phyloP scores from a whole-genome alignment of 2,113 vertebrate genomes.

The Rhinichthys klamathensis region DNA sequence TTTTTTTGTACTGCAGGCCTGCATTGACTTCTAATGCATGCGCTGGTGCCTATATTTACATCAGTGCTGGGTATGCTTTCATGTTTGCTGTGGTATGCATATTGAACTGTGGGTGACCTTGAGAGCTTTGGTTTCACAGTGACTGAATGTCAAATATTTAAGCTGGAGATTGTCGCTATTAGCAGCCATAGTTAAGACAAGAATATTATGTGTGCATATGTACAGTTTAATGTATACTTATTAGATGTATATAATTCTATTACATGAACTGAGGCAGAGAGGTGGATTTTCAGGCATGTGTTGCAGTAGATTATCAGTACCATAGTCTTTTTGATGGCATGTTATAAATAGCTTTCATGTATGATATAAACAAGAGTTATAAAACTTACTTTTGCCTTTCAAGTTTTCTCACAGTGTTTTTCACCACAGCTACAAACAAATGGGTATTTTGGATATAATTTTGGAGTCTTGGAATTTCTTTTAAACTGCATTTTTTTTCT shows the following conservation, averaged over 20 bases:
- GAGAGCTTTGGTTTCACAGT: slow-evolving; percentile 48
- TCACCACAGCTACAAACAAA: too few relatives aligned
- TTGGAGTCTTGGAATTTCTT: too few relatives aligned
- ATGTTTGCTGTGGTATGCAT: slow-evolving; percentile 45
- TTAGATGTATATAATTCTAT: neutral
- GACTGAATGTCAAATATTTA: slow-evolving; percentile 17
- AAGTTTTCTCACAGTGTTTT: neutral
- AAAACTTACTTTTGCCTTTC: neutral
- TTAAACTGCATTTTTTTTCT: neutral
- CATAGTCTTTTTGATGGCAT: neutral
- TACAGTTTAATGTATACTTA: neutral
- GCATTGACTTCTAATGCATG: slow-evolving; percentile 51
- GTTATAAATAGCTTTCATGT: neutral
- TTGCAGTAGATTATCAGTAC: neutral
- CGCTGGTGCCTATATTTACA: neutral
- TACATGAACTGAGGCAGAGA: neutral
- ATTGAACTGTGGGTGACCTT: slow-evolving; percentile 62
- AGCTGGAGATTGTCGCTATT: slow-evolving; percentile 15
- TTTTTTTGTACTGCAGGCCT: slow-evolving; percentile 45
- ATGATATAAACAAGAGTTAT: neutral
- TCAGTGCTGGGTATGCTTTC: slow-evolving; percentile 5
- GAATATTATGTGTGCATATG: neutral
- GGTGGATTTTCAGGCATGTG: neutral
- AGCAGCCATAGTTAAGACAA: neutral
- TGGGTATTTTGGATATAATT: neutral